Conservation (phyloP, 2,113 vertebrate species). For the Psephotus haematonotus region DNA sequence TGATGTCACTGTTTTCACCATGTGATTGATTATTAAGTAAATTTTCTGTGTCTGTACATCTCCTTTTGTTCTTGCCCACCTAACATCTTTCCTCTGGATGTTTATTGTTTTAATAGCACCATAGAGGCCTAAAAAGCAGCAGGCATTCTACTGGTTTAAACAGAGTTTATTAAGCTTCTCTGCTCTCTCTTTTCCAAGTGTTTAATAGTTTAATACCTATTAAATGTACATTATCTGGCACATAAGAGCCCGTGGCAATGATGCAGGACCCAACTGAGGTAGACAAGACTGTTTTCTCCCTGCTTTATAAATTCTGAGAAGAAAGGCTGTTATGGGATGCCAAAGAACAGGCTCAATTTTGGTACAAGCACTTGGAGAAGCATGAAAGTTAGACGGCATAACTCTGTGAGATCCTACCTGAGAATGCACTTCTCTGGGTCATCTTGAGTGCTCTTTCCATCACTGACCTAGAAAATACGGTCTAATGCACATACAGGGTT, state of each 20-base stretch:
- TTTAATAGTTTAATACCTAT: slow-evolving; percentile 31
- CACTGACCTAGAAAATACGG: neutral
- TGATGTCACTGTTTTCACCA: neutral
- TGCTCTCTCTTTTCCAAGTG: neutral
- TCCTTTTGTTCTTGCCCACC: neutral
- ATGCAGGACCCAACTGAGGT: neutral
- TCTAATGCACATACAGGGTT: neutral
- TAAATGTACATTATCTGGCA: neutral
- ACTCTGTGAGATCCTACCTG: neutral
- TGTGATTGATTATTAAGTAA: neutral
- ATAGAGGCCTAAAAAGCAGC: neutral
- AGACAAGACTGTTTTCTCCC: neutral
- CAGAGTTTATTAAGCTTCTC: slow-evolving; percentile 17
- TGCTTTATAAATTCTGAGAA: neutral
- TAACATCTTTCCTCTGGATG: neutral
- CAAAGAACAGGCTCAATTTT: neutral
- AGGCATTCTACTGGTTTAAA: neutral
- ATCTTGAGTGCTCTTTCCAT: neutral
- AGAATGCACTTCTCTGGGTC: neutral
- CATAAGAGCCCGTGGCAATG: neutral
- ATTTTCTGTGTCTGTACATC: neutral
- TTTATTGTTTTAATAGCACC: neutral
- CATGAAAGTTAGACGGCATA: neutral
- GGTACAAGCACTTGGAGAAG: neutral
- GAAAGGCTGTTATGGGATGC: neutral